phyloP scores from a whole-genome alignment of 2,888 invertebrate species.

The Xestia rhomboidea region DNA sequence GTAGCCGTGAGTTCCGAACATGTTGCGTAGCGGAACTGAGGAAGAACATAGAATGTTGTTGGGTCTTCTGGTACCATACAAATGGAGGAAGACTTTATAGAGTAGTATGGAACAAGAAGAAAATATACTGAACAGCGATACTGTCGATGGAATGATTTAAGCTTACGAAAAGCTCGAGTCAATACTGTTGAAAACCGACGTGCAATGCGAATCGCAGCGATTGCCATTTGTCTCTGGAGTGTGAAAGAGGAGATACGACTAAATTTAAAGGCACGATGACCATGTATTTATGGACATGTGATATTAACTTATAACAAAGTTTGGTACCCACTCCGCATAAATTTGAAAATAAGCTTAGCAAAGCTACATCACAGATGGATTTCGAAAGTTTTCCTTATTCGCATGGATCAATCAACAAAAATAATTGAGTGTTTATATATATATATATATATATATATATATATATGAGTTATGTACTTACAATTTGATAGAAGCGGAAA shows the following conservation, averaged over 20 bases:
- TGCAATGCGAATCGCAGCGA: background rate
- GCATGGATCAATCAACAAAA: background rate
- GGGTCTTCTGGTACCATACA: background rate
- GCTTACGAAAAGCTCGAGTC: background rate
- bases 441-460: background rate
- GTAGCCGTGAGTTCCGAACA: constrained; percentile 82
- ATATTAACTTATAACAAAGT: background rate
- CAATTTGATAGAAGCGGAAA: constrained; percentile 72
- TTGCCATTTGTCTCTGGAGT: background rate
- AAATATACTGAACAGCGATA: background rate
- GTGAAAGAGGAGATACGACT: background rate
- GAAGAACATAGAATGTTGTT: background rate
- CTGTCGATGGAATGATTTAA: background rate
- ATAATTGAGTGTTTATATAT: background rate
- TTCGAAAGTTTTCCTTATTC: background rate
- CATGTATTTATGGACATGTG: background rate
- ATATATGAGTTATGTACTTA: constrained; percentile 54
- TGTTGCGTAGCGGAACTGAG: constrained; percentile 84
- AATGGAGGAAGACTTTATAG: background rate
- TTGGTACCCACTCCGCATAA: background rate
- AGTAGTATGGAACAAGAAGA: too few species aligned
- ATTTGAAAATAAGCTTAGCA: background rate
- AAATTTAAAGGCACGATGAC: background rate
- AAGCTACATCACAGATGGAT: background rate
- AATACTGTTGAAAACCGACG: background rate